A percentile compares a stretch with the other conserved stretches of the same genome.
These are phyloP conservation scores for Tiaroga cobitis DNA, from an alignment of 2,797 vertebrate species.

Conservation along the genomic window DNA sequence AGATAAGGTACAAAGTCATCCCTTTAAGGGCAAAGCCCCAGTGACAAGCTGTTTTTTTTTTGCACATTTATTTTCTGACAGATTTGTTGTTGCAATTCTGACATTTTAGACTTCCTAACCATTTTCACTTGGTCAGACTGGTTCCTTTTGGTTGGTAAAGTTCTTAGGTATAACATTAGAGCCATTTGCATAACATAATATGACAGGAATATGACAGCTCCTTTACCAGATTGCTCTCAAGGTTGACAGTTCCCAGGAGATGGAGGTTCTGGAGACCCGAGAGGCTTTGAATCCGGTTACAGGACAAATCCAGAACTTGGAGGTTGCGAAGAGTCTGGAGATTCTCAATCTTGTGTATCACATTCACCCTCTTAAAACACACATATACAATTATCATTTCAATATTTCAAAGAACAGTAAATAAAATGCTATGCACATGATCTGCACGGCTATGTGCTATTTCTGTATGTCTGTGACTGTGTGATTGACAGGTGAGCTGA, in stretches of 20 bases:
- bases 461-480: conserved; percentile 12
- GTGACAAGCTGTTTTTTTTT: background rate
- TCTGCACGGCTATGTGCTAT: conserved; percentile 25
- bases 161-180: background rate
- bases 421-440: conserved; percentile 48
- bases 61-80: background rate
- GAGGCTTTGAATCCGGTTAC: conserved; percentile 84
- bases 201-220: background rate
- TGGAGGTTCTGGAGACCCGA: conserved; percentile 83
- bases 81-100: background rate
- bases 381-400: background rate
- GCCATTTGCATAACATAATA: conserved; percentile 9
- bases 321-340: conserved; percentile 80
- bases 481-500: conserved; percentile 67
- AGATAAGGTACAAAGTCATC: background rate
- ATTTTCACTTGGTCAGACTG: background rate
- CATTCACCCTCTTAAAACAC: conserved; percentile 83
- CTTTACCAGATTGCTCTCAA: conserved; percentile 88
- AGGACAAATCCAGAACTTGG: conserved; percentile 84
- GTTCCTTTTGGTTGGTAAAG: background rate
- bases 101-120: background rate
- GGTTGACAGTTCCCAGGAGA: conserved; percentile 80
- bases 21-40: background rate
- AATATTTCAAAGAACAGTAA: conserved; percentile 15
- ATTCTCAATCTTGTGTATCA: conserved; percentile 80